Percentiles rank a stretch among this genome's conserved stretches.
Evolutionary conservation across 2,888 invertebrate genomes (phyloP).

Genomic region (Drosophila crucigera): DNA sequence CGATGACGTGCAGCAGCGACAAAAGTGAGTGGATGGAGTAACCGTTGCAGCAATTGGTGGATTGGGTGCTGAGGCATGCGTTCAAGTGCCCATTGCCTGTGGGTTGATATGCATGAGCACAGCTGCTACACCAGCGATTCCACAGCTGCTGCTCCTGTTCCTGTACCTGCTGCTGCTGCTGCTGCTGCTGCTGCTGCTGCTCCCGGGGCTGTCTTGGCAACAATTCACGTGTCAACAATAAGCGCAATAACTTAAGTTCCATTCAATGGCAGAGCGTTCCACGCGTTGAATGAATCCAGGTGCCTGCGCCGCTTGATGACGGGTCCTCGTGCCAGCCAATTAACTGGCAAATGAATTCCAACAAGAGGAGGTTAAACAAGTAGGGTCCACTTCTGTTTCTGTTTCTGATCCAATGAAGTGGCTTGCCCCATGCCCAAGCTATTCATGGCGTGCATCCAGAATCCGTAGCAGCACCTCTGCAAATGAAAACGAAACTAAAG

Average conservation of each 20-base stretch:
- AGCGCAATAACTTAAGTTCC: slow-evolving; percentile 78
- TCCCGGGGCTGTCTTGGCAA: slow-evolving; percentile 44
- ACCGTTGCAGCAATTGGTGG: slow-evolving; percentile 19
- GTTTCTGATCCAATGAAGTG: slow-evolving; percentile 34
- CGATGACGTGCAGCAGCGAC: slow-evolving; percentile 56
- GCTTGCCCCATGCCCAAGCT: slow-evolving; percentile 42
- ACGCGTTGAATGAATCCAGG: slow-evolving; percentile 45
- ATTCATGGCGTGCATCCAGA: slow-evolving; percentile 34
- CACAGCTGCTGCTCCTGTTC: slow-evolving; percentile 50
- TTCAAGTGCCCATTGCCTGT: slow-evolving; percentile 68
- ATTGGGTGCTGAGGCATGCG: slow-evolving; percentile 45
- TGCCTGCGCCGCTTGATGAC: slow-evolving; percentile 19
- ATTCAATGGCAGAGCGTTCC: slow-evolving; percentile 56
- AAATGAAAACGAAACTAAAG: background rate
- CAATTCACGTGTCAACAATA: slow-evolving; percentile 79
- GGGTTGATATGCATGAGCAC: slow-evolving; percentile 64
- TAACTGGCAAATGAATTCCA: slow-evolving; percentile 73
- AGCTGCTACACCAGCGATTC: slow-evolving; percentile 54
- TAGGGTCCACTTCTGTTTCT: slow-evolving; percentile 60
- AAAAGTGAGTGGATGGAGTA: slow-evolving; percentile 31
- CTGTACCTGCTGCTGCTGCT: slow-evolving; percentile 46
- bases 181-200: slow-evolving; percentile 20
- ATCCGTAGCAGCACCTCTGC: background rate
- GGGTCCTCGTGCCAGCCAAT: slow-evolving; percentile 61
- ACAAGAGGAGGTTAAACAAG: slow-evolving; percentile 42